phyloP scores from a whole-genome alignment of 2,888 invertebrate species.

The Conops quadrifasciatus region DNA sequence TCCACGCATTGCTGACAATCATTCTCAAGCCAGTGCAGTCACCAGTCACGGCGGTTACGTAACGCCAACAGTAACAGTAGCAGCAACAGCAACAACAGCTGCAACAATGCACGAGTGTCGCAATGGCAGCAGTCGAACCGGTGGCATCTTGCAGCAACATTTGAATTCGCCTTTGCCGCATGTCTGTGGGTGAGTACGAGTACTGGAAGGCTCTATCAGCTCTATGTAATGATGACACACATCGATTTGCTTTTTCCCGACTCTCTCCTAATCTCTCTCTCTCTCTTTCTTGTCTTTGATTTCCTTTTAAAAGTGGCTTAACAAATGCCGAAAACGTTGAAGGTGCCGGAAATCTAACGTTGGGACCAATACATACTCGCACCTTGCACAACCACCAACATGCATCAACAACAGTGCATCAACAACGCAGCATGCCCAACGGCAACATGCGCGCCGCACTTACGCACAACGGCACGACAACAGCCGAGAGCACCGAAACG shows the following conservation, averaged over 20 bases:
- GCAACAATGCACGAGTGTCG: constrained; percentile 10
- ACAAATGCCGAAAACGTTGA: constrained; percentile 13
- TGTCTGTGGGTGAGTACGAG: constrained; percentile 24
- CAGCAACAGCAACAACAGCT: neutral
- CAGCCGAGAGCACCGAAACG: constrained; percentile 53
- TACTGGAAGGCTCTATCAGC: neutral
- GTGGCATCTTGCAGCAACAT: constrained; percentile 22
- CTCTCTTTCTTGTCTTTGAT: neutral
- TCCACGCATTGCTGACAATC: constrained; percentile 31
- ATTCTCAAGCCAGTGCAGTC: constrained; percentile 44
- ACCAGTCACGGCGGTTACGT: constrained; percentile 27
- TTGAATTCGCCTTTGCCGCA: constrained; percentile 26
- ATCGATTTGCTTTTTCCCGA: neutral
- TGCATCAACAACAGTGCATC: constrained; percentile 12
- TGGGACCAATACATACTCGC: constrained; percentile 11
- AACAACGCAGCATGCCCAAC: constrained; percentile 36
- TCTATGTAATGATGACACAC: neutral
- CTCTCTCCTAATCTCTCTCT: neutral
- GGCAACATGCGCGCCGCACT: constrained; percentile 43
- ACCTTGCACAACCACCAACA: constrained; percentile 20
- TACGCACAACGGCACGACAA: constrained; percentile 37
- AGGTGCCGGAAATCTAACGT: neutral
- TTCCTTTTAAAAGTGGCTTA: neutral
- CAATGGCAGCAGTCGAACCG: constrained; percentile 11
- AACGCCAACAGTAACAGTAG: constrained; percentile 8